phyloP scores from a whole-genome alignment of 1,140 invertebrate genomes.

The Tetraneura akinire region DNA sequence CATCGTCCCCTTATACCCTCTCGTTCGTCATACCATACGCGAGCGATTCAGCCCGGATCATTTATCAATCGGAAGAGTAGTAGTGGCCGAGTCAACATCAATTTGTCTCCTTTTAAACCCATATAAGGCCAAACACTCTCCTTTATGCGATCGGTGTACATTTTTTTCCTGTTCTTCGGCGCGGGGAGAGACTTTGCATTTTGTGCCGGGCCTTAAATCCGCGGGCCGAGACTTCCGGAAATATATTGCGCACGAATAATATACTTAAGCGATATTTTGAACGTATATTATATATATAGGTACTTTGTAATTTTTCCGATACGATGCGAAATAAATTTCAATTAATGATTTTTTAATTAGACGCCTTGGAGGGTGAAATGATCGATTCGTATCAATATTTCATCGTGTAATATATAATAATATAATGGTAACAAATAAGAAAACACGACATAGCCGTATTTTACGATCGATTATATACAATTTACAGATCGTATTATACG shows the following conservation, averaged over 20 bases:
- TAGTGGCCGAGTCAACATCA: slow-evolving; percentile 47
- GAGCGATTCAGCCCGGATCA: not conserved
- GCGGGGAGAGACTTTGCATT: slow-evolving; percentile 26
- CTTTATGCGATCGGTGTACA: slow-evolving; percentile 5
- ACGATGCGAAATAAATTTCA: slow-evolving; percentile 6
- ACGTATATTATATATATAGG: not conserved
- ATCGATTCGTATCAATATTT: no score
- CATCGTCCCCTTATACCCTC: not conserved
- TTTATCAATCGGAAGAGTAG: slow-evolving; percentile 46
- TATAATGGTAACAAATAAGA: no score
- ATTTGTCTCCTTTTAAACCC: slow-evolving; percentile 47
- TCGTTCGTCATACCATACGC: not conserved
- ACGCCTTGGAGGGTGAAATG: not conserved
- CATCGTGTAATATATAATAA: no score
- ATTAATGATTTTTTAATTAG: slow-evolving; percentile 9
- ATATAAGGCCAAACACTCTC: not conserved
- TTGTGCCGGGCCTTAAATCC: slow-evolving; percentile 21
- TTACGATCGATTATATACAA: no score
- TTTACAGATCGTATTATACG: no score
- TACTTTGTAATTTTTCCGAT: not conserved
- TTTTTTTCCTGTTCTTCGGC: not conserved
- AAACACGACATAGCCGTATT: no score
- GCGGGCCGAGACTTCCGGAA: not conserved
- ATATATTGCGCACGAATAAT: not conserved
- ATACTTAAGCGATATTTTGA: no score